A percentile compares a stretch with the other conserved stretches of the same genome.
These are phyloP conservation scores for Pedetes capensis DNA, from an alignment of 2,113 vertebrate species.

Conservation along the genomic window DNA sequence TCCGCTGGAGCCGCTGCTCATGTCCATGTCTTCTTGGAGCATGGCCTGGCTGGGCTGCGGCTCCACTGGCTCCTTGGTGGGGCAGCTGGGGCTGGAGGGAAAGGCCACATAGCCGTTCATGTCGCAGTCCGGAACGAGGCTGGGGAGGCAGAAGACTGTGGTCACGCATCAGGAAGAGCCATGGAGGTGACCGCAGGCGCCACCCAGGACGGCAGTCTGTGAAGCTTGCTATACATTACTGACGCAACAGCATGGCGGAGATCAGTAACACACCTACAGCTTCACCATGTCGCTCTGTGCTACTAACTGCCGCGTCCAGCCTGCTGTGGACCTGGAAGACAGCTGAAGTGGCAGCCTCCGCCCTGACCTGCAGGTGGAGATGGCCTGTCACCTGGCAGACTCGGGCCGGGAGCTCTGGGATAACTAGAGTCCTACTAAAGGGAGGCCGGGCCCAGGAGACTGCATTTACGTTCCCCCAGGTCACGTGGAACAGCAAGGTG, in stretches of 20 bases:
- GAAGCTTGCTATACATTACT: not conserved
- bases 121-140: constrained; percentile 75
- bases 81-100: constrained; percentile 70
- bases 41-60: constrained; percentile 74
- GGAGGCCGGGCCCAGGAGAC: not conserved
- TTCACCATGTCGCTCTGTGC: too few species aligned
- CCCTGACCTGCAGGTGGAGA: accelerated
- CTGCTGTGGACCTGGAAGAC: accelerated
- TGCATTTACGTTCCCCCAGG: too few species aligned
- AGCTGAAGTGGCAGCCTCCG: accelerated
- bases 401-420: not conserved
- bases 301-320: not conserved
- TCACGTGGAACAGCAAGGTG: accelerated
- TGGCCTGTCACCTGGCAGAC: not conserved
- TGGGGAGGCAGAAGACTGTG: constrained; percentile 59
- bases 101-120: constrained; percentile 86
- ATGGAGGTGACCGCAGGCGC: accelerated
- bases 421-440: too few species aligned
- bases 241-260: accelerated
- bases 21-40: constrained; percentile 91
- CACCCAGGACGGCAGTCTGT: accelerated
- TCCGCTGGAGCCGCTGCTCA: constrained; percentile 89
- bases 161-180: constrained; percentile 16
- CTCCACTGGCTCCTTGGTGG: constrained; percentile 81
- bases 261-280: not conserved